Evolutionary conservation across 2,888 invertebrate genomes (phyloP), one percentile per base, ranked within the genome.

Genomic region (Pyralis farinalis): DNA sequence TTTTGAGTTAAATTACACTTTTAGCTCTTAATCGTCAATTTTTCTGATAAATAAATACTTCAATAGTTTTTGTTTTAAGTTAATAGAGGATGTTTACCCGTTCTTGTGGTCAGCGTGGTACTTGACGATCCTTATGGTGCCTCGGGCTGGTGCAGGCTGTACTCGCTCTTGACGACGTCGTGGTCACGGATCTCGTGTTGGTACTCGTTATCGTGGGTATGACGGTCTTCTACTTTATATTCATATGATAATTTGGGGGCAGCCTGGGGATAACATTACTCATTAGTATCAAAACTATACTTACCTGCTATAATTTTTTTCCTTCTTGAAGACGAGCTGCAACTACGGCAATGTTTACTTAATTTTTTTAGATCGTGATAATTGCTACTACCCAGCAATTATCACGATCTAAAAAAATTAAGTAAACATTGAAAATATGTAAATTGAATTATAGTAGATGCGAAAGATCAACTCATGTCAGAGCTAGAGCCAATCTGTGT

Each of bases 61-160:
- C n/a, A 16, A 16, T 16, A 16, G 2, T 16, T 16, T 16, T 16
- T 3, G 2, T 16, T 16, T 3, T 16, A 16, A 3, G 4, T 16
- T 16, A 3, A 16, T 16, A 16, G 16, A 16, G 2, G 16, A 16
- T 16, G 4, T 16, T 16, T 37, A 63, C 63, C 63, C 87, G 34
- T 62, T 65, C 43, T 82, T 75, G 44, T 84, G 71, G 52, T 85
- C 85, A 9, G 81, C 82, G 49, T 62, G 65, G 60, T 86, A 85
- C 55, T 82, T 75, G 27, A 86, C 86, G 31, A 72, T 75, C 49
- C 85, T 71, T 46, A 79, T 58, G 52, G 84, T 79, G 45, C 85
- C 86, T 76, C 55, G 28, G 51, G 73, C 53, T 87, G 82, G 49
- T 78, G 73, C 16, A 83, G 62, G 27, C 72, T 40, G 42, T 47